Evolutionary conservation across 2,797 vertebrate genomes (phyloP), one percentile per base, ranked within the genome.

Genomic region (Brachymystax lenok): DNA sequence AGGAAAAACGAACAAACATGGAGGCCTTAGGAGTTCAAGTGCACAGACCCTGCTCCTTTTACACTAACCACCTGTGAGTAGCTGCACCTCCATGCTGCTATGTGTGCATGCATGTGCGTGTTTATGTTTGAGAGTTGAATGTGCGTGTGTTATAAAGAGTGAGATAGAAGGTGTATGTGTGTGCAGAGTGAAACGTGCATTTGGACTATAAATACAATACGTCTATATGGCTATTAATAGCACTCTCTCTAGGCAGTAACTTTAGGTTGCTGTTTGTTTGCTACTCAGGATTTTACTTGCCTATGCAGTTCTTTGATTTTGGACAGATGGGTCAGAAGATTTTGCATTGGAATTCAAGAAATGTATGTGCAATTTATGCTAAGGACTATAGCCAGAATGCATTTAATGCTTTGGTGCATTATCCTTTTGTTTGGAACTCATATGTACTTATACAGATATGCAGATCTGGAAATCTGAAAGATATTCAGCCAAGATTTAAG

Each of bases 1-100:
- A 91, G 88, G 85, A 81, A 87, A 91, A 91, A 89, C 85, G 92
- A 92, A 93, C 88, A 88, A 94, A 93, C 88, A 96, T 97, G 96
- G 96, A 97, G 92, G 93, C 95, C 66, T 85, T 96, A 84, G 92
- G 93, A 92, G 92, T 96, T 86, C 93, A 95, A 93, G 92, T 95
- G 94, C 88, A 93, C 90, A 89, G 94, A 91, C 94, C 95, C 74
- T 94, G 92, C 86, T 93, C 93, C 84, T 95, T 95, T 92, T 93
- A 94, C 85, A 93, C 89, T 92, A 88, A 87, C 33, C 90, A 86
- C 89, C 80, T 94, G 97, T 97, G 94, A 97, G 97, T 97, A 95
- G 68, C 21, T 84, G 77, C 5, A 27, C 80, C 63, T 68, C 40
- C 24, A 54, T 6, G 50, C 13, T 51, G 16, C 21, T 52, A 28